Percentiles rank a stretch among this genome's conserved stretches.
phyloP scores from a whole-genome alignment of 2,113 vertebrate genomes.

The Callopanchax toddi region DNA sequence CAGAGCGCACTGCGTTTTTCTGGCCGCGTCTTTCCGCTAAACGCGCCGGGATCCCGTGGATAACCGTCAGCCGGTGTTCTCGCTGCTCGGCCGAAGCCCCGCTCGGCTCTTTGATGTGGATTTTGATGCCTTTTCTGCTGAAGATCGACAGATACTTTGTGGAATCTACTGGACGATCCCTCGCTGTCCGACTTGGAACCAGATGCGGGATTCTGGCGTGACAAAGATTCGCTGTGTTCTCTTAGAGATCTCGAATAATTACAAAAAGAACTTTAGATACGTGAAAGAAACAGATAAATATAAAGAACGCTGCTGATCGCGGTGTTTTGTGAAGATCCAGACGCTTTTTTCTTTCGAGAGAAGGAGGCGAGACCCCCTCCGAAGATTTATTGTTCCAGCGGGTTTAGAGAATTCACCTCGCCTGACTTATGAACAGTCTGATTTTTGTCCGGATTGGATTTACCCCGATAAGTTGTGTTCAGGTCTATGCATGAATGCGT shows the following conservation, averaged over 20 bases:
- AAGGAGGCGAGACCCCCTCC: constrained; percentile 46
- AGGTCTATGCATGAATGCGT: constrained; percentile 38
- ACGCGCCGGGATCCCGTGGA: constrained; percentile 70
- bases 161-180: constrained; percentile 79
- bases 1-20: constrained; percentile 72
- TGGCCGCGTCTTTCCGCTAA: constrained; percentile 52
- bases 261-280: constrained; percentile 60
- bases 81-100: constrained; percentile 9
- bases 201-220: constrained; percentile 39
- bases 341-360: constrained; percentile 50
- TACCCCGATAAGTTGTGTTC: constrained; percentile 29
- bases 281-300: neutral
- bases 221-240: constrained; percentile 65
- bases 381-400: constrained; percentile 69
- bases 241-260: constrained; percentile 32
- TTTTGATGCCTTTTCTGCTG: constrained; percentile 51
- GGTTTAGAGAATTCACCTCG: constrained; percentile 30
- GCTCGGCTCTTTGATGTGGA: constrained; percentile 65
- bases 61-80: constrained; percentile 41
- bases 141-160: constrained; percentile 64
- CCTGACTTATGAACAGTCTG: constrained; percentile 38
- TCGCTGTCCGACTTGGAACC: constrained; percentile 68
- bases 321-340: constrained; percentile 45
- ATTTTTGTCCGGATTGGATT: constrained; percentile 60
- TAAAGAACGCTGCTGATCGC: constrained; percentile 45